Evolutionary conservation across 2,888 invertebrate genomes (phyloP).

Genomic region (Platycnemis pennipes): DNA sequence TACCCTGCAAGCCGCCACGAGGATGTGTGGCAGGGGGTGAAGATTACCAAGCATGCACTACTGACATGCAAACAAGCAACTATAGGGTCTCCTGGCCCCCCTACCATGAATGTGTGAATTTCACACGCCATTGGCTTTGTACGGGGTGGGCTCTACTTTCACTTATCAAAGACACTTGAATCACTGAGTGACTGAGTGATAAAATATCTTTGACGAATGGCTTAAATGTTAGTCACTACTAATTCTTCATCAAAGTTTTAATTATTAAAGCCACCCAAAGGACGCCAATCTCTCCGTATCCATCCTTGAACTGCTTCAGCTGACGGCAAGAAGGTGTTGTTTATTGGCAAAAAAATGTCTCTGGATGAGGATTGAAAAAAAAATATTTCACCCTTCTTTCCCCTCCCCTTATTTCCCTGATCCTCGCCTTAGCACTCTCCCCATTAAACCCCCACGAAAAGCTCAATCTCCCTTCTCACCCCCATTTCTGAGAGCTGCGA

Average conservation of each 20-base stretch:
- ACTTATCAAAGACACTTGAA: no score
- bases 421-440: not conserved
- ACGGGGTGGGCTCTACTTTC: no score
- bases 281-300: not conserved
- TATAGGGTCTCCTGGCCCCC: no score
- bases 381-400: not conserved
- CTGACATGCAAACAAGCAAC: no score
- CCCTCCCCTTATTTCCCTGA: not conserved
- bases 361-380: not conserved
- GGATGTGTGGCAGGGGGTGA: no score
- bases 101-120: no score
- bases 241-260: not conserved
- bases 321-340: not conserved
- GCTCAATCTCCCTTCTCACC: not conserved
- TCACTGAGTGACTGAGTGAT: no score
- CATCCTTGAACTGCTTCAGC: not conserved
- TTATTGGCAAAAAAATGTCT: not conserved
- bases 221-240: no score
- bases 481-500: not conserved
- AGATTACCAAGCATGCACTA: no score
- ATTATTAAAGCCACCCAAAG: not conserved
- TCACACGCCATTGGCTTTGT: no score
- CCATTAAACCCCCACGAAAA: not conserved
- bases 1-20: no score
- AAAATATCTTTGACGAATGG: no score